Conservation (phyloP, 2,797 vertebrate species). For the Dermochelys coriacea region DNA sequence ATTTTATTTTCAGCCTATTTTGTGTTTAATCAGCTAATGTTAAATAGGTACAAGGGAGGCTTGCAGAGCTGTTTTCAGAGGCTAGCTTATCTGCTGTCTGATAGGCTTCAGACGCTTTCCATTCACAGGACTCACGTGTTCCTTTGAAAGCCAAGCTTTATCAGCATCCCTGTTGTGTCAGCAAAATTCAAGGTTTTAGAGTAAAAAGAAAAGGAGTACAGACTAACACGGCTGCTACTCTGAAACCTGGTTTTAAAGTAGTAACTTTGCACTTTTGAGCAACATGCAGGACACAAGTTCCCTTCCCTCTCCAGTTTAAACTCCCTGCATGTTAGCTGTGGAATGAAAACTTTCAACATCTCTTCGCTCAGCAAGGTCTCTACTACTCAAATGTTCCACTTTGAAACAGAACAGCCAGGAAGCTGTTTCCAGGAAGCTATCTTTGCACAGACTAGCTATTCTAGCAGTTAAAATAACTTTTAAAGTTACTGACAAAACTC, state of each 20-base stretch:
- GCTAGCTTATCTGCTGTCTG: constrained; percentile 25
- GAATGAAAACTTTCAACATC: not conserved
- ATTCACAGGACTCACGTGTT: not conserved
- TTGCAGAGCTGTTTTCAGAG: not conserved
- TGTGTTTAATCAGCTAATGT: not conserved
- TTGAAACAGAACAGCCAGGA: not conserved
- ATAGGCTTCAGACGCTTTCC: constrained; percentile 25
- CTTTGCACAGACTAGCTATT: not conserved
- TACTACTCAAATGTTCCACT: not conserved
- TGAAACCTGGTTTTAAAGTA: too few species aligned
- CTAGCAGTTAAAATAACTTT: not conserved
- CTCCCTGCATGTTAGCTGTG: not conserved
- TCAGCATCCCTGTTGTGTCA: not conserved
- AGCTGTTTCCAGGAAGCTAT: not conserved
- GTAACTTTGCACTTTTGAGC: not conserved
- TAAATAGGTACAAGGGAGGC: constrained; percentile 7
- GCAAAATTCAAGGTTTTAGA: not conserved
- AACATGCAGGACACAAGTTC: not conserved
- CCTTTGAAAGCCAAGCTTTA: not conserved
- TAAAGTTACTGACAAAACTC: not conserved
- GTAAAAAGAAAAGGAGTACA: too few species aligned
- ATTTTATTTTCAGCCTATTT: constrained; percentile 57
- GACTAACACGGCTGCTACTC: too few species aligned
- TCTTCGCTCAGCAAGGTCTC: not conserved
- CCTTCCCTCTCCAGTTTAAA: not conserved